Base-by-base conservation (phyloP, 2,797 vertebrate species). In the Myotis vivesi region DNA sequence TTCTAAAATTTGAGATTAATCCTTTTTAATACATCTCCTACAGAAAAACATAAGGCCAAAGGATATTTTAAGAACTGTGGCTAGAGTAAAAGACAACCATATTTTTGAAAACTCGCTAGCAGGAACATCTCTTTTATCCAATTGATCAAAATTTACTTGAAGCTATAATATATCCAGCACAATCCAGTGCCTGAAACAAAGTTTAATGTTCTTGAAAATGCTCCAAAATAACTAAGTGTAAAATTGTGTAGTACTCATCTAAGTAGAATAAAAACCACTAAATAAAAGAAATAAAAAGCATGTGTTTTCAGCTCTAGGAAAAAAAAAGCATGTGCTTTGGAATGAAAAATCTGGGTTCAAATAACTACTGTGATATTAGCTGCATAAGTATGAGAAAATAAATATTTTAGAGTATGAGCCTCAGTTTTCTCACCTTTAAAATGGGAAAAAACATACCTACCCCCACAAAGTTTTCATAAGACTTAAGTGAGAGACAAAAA, bases 391-490 rank as follows among this genome's bases (percentile, higher is more conserved):
- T 49, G 33, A 41, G 28, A 38, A 68, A 28, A 77, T 94, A 92
- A 92, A 19, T 73, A 96, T 87, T 81, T 91, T 80, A 85, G 44
- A 87, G 36, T 38, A 89, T 92, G 82, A 95, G 93, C 77, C 89
- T 96, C 85, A 85, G 94, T 95, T 97, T 93, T 88, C 73, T 96
- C 93, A 96, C 68, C 95, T 97, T 96, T 95, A 95, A 88, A 95
- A 96, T 69, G 44, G 85, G 23, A 80, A 68, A 72, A 93, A 93
- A 92, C 22, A 89, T 75, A 64, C 57, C 73, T 89, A 72, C 4
- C 23, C n/a, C 77, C 41, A 87, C 11, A 82, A 92, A 72, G 33
- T 92, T 89, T 94, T 91, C 76, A n/a, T 76, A 88, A 92, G n/a
- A 33, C 88, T 87, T 95, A 92, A 89, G 87, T 64, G 66, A 90